Base-by-base conservation (phyloP, 1,140 invertebrate genomes). In the Bilobella aurantiaca region DNA sequence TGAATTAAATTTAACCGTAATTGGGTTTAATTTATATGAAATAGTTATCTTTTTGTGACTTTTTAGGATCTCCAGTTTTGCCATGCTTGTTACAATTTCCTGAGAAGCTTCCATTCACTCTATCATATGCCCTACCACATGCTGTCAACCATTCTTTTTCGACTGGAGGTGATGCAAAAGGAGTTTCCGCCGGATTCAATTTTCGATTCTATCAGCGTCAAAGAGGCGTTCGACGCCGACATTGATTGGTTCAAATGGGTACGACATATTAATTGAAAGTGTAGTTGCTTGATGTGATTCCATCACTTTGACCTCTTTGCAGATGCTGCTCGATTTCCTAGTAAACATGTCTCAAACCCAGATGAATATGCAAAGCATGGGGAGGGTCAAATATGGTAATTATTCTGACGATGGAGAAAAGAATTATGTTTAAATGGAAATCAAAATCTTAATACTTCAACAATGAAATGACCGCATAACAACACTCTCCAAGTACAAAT, bases 211-310 rank as follows among this genome's bases (percentile, higher is more conserved):
- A 53, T 53, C 14, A 53, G 21, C 8, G 49, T 14, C 8, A 53
- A 53, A 53, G 8, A 53, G 23, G 49, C 49, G 49, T 5, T 53
- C 12, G 49, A 53, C 21, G 49, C 49, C 5, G 49, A 53, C 49
- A 53, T 53, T 53, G 49, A 53, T 23, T 53, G 49, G 49, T 53
- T 14, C 49, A 23, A 53, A 53, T 16, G 14, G 49, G 49, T 53
- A 53, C 14, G 49, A 53, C 5, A 23, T 53, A 5, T 53, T 53
- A 23, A 53, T 23, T 53, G 12, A 23, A 18, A 18, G 49, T 5
- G 14, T 53, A 23, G 12, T 53, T 53, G 12, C 25, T 16, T 42
- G 8, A 42, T 42, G 8, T 12, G 8, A 12, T 42, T 42, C n/a
- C n/a, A 42, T 42, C n/a, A 12, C n/a, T 42, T 42, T n/a, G n/a